Percentiles rank a stretch among this genome's conserved stretches.
These are phyloP conservation scores for Arothron firmamentum DNA, from an alignment of 2,113 vertebrate genomes.

Conservation along the genomic window DNA sequence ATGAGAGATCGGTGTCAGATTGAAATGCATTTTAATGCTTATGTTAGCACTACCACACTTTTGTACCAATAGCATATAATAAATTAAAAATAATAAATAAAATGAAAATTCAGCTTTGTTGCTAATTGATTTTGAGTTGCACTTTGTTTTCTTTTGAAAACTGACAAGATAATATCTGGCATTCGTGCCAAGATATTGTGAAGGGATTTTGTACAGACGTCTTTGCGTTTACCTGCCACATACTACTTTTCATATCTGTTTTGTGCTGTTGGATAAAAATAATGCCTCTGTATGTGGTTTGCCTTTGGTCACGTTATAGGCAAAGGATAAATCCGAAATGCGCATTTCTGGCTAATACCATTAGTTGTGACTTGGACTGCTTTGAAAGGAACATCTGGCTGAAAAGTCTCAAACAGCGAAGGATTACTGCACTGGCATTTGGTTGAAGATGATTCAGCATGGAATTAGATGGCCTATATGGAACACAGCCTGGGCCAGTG, in stretches of 20 bases:
- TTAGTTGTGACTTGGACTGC: conserved; percentile 54
- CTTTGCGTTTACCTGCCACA: background rate
- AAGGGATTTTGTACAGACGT: too few relatives aligned
- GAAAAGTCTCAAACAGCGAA: conserved; percentile 46
- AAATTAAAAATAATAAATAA: too few relatives aligned
- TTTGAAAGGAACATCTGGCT: conserved; percentile 68
- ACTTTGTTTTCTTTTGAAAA: too few relatives aligned
- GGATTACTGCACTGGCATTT: conserved; percentile 62
- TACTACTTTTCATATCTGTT: conserved; percentile 2
- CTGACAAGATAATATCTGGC: too few relatives aligned
- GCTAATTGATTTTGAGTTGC: too few relatives aligned
- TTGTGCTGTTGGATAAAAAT: conserved; percentile 20
- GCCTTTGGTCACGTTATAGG: conserved; percentile 31
- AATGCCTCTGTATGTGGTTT: conserved; percentile 17
- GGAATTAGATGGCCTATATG: conserved; percentile 59
- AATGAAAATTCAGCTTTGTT: too few relatives aligned
- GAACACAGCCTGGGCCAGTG: conserved; percentile 44
- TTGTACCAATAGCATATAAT: too few relatives aligned
- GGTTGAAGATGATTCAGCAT: conserved; percentile 62
- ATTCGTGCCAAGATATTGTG: too few relatives aligned
- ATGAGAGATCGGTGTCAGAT: conserved; percentile 19
- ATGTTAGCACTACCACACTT: background rate
- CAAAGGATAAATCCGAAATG: conserved; percentile 39
- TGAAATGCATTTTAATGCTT: conserved; percentile 18
- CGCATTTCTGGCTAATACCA: conserved; percentile 55